Base-by-base conservation (phyloP, 2,113 vertebrate genomes). In the Theristicus caerulescens region DNA sequence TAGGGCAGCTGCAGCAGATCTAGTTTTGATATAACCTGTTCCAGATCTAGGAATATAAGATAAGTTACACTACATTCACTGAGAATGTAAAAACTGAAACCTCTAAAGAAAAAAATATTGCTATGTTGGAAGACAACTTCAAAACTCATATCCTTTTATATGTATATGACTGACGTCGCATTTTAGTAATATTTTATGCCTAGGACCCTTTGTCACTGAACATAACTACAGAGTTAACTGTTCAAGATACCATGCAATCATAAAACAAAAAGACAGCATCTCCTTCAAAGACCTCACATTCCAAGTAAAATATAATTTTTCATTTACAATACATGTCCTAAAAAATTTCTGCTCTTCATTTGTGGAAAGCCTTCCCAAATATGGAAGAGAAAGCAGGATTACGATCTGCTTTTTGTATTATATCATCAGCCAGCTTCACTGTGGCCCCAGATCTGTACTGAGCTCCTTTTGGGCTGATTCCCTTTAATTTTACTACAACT, bases 1-100 rank as follows among this genome's bases (percentile, higher is more conserved):
- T 58, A 99, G 87, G 31, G 97, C 97, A 9, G 94, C 96, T 25
- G 98, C 97, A 52, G 97, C 96, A 86, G 98, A 98, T 31, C 42
- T 88, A 13, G 97, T 90, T 38, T 96, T 95, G 13, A 99, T 94
- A 62, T 92, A 95, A 24, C 98, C 98, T 1, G 64, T 96, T 77
- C 94, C 94, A 65, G 81, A 78, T 82, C 99, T 99, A 92, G 62
- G 57, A 93, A 66, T 73, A 95, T 47, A 34, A 36, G 83, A 44
- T 34, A 89, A 77, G 22, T 72, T 24, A 81, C 21, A 47, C 2
- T 27, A 64, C 19, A 72, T 36, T 86, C 25, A 78, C 73, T 0
- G 7, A 95, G 18, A 90, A 72, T 16, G 51, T 32, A 79, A 96
- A 88, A 86, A 32, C 18, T 76, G 46, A 64, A 95, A 64, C 5